Evolutionary conservation across 2,888 invertebrate genomes (phyloP).

Genomic region (Rhopalosiphum nymphaeae): DNA sequence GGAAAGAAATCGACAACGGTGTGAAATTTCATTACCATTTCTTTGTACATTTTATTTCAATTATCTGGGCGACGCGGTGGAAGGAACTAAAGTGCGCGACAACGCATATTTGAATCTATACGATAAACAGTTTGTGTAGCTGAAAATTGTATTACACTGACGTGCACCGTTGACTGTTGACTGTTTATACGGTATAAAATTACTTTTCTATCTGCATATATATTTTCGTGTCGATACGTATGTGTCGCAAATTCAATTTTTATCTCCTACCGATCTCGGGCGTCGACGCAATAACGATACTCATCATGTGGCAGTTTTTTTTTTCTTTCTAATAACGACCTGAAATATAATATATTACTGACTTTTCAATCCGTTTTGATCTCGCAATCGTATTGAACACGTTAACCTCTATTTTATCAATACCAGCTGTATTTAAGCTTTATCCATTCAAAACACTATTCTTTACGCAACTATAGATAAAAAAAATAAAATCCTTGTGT

Average conservation of each 20-base stretch:
- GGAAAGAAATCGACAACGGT: background rate
- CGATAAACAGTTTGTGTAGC: slow-evolving; percentile 13
- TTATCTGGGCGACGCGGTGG: background rate
- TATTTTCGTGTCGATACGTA: background rate
- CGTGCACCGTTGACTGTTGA: background rate
- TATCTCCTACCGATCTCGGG: background rate
- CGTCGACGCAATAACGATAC: background rate
- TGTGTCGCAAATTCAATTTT: slow-evolving; percentile 23
- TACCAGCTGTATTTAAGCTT: slow-evolving; percentile 4
- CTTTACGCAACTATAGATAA: background rate
- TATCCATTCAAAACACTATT: slow-evolving; percentile 48
- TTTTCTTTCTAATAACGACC: background rate
- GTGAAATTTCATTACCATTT: slow-evolving; percentile 13
- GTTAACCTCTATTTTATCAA: slow-evolving; percentile 35
- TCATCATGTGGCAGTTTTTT: background rate
- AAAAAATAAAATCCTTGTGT: slow-evolving; percentile 33
- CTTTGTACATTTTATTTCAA: slow-evolving; percentile 24
- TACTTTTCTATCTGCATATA: slow-evolving; percentile 1
- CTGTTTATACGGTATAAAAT: background rate
- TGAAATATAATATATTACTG: slow-evolving; percentile 12
- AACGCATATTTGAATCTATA: slow-evolving; percentile 8
- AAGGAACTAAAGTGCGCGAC: background rate
- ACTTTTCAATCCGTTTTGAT: slow-evolving; percentile 33
- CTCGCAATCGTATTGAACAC: slow-evolving; percentile 1
- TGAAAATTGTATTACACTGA: slow-evolving; percentile 17